Percentiles rank a stretch among this genome's conserved stretches.
Evolutionary conservation across 2,113 vertebrate genomes (phyloP).

Genomic region (Hippocampus barbouri): DNA sequence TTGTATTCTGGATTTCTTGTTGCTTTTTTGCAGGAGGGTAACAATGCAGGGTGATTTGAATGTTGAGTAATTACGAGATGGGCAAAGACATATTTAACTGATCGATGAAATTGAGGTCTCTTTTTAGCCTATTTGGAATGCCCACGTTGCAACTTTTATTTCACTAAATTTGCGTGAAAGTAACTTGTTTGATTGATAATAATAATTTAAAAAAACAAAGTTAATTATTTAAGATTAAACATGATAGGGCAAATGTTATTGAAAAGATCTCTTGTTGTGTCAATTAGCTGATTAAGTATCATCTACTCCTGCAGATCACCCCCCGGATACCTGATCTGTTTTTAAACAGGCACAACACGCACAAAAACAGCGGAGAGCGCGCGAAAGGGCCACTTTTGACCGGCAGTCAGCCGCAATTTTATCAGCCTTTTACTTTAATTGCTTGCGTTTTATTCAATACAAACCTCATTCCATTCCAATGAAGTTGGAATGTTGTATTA

Average conservation of each 20-base stretch:
- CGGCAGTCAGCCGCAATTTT: slow-evolving; percentile 78
- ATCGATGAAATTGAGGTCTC: slow-evolving; percentile 46
- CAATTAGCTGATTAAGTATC: slow-evolving; percentile 94
- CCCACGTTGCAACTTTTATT: background rate
- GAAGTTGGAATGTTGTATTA: too few species aligned
- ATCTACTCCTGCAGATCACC: slow-evolving; percentile 72
- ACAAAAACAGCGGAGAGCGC: slow-evolving; percentile 65
- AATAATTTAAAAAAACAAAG: slow-evolving; percentile 13
- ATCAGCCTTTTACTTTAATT: slow-evolving; percentile 97
- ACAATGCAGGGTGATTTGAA: slow-evolving; percentile 54
- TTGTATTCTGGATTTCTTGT: slow-evolving; percentile 55
- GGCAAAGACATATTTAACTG: slow-evolving; percentile 49
- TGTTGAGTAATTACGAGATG: slow-evolving; percentile 59
- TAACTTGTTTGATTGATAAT: slow-evolving; percentile 28
- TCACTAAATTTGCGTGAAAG: slow-evolving; percentile 5
- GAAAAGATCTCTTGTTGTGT: slow-evolving; percentile 82
- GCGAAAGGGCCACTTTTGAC: slow-evolving; percentile 76
- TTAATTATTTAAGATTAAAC: slow-evolving; percentile 70
- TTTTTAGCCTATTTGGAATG: slow-evolving; percentile 11
- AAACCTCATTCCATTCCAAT: slow-evolving; percentile 24
- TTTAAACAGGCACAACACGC: slow-evolving; percentile 83
- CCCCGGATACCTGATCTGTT: slow-evolving; percentile 79
- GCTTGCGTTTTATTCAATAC: slow-evolving; percentile 86
- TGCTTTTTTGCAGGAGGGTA: slow-evolving; percentile 47
- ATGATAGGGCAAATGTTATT: slow-evolving; percentile 68